A percentile compares a stretch with the other conserved stretches of the same genome.
phyloP scores from a whole-genome alignment of 30 jellyfish, hydroid and myxozoan genomes.

The Pelagia noctiluca region DNA sequence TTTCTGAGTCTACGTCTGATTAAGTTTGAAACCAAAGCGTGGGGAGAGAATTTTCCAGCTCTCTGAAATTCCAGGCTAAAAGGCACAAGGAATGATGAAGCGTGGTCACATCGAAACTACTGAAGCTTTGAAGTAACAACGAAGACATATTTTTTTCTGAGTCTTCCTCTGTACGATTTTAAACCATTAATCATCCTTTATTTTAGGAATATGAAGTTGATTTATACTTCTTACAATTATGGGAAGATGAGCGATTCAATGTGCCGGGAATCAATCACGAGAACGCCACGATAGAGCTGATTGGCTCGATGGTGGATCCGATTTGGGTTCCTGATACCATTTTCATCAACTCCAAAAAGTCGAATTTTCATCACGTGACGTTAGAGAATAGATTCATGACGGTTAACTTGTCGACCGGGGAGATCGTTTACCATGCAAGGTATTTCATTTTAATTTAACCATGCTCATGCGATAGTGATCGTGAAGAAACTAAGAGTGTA shows the following conservation, averaged over 20 bases:
- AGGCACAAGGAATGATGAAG: too few relatives aligned
- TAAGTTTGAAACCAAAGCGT: too few relatives aligned
- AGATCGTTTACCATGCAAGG: slow-evolving; percentile 93
- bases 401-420: slow-evolving; percentile 75
- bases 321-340: slow-evolving; percentile 99
- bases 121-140: too few relatives aligned
- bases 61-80: too few relatives aligned
- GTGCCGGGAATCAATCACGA: slow-evolving; percentile 54
- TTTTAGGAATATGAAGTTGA: slow-evolving; percentile 89
- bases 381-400: slow-evolving; percentile 90
- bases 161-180: too few relatives aligned
- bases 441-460: neutral
- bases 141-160: too few relatives aligned
- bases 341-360: slow-evolving; percentile 87
- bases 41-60: too few relatives aligned
- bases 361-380: slow-evolving; percentile 91
- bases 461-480: neutral
- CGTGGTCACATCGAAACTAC: too few relatives aligned
- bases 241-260: slow-evolving; percentile 88
- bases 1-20: too few relatives aligned
- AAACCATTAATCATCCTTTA: too few relatives aligned
- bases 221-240: slow-evolving; percentile 93
- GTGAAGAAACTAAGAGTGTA: too few relatives aligned
- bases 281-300: slow-evolving; percentile 74
- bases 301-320: slow-evolving; percentile 84